These are phyloP conservation scores for Drosophila mercatorum DNA, from an alignment of 2,888 invertebrate genomes.

Conservation along the genomic window DNA sequence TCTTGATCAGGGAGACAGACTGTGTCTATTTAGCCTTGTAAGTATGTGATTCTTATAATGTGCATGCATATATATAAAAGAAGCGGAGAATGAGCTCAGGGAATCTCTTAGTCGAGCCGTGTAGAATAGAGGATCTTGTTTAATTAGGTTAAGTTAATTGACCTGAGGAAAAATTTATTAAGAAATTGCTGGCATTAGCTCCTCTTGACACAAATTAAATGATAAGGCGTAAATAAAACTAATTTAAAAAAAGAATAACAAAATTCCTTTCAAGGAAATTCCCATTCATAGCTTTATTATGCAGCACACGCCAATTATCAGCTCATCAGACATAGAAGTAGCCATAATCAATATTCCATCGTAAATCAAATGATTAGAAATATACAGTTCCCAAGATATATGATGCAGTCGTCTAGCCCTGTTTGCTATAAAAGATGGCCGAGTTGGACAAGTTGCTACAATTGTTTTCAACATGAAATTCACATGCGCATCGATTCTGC, in stretches of 20 bases:
- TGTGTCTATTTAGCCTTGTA: too few relatives aligned
- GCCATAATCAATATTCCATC: not conserved
- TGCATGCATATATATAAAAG: too few relatives aligned
- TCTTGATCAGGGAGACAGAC: too few relatives aligned
- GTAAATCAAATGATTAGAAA: conserved; percentile 41
- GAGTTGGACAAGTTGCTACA: conserved; percentile 39
- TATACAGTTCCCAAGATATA: too few relatives aligned
- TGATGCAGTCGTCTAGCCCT: too few relatives aligned
- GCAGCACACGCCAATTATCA: conserved; percentile 5
- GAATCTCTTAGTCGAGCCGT: too few relatives aligned
- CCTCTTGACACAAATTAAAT: conserved; percentile 8
- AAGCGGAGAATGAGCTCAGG: too few relatives aligned
- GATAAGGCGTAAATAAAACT: not conserved
- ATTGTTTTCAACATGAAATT: conserved; percentile 55
- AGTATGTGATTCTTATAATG: too few relatives aligned
- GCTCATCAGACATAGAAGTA: too few relatives aligned
- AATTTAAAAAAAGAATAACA: not conserved
- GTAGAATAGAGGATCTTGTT: too few relatives aligned
- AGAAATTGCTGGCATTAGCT: not conserved
- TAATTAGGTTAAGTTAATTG: too few relatives aligned
- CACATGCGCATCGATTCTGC: conserved; percentile 48
- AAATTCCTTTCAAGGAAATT: conserved; percentile 7
- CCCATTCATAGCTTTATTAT: not conserved
- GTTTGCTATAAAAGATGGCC: conserved; percentile 50
- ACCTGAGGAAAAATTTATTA: not conserved